Evolutionary conservation across 1,140 invertebrate species (phyloP).

Genomic region (Aplysia californica): DNA sequence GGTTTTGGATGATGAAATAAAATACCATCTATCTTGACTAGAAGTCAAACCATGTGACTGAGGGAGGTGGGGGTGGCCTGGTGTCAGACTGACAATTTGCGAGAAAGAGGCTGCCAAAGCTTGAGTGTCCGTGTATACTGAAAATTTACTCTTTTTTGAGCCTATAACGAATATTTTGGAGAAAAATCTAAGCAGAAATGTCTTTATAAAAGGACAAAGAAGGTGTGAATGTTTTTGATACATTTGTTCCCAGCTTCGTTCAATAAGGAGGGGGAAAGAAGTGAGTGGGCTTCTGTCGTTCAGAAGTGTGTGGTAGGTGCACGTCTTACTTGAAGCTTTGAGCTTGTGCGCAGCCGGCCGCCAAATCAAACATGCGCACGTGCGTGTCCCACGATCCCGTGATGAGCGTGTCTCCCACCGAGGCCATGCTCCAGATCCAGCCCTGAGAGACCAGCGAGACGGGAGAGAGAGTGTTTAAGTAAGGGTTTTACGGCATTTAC

Average conservation of each 20-base stretch:
- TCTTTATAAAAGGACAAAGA: background rate
- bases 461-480: background rate
- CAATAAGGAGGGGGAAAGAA: background rate
- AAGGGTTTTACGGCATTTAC: background rate
- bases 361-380: constrained; percentile 62
- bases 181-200: no score
- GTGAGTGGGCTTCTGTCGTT: no score
- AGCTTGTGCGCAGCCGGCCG: constrained; percentile 34
- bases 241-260: background rate
- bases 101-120: no score
- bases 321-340: constrained; percentile 50
- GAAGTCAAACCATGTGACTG: no score
- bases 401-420: constrained; percentile 46
- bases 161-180: no score
- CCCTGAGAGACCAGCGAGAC: no score
- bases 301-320: background rate
- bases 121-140: no score
- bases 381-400: constrained; percentile 67
- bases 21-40: no score
- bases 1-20: no score
- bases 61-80: no score
- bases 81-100: no score
- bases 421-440: constrained; percentile 68
- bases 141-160: no score
- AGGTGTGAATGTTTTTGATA: background rate